These are phyloP conservation scores for Climacteris rufus DNA, from an alignment of 2,113 vertebrate genomes.

Conservation along the genomic window DNA sequence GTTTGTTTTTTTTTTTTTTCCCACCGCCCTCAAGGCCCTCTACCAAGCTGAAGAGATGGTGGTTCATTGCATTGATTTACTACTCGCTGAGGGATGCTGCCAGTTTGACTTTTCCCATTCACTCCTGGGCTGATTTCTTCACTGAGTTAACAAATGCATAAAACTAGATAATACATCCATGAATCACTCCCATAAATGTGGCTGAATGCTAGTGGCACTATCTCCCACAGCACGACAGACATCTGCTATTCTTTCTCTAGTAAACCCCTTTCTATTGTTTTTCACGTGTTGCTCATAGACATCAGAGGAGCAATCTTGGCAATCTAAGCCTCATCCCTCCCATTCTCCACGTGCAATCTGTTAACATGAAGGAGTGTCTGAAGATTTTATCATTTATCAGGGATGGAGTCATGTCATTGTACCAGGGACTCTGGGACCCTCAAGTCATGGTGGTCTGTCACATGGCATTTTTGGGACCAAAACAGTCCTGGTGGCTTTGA, in stretches of 20 bases:
- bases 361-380: neutral
- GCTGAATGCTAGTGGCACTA: neutral
- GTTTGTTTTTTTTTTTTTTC: neutral
- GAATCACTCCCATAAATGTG: neutral
- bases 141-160: neutral
- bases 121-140: neutral
- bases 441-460: neutral
- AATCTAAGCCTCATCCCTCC: neutral
- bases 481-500: neutral
- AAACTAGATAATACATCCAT: neutral
- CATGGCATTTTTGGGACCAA: neutral
- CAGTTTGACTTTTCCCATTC: neutral
- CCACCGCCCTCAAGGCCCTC: neutral
- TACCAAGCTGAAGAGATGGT: rapidly evolving
- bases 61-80: neutral
- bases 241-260: neutral
- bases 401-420: neutral
- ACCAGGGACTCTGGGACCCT: neutral
- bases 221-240: neutral
- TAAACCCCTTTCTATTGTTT: neutral
- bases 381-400: neutral
- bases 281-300: neutral
- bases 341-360: neutral
- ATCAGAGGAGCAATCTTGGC: neutral
- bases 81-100: rapidly evolving